A percentile compares a stretch with the other conserved stretches of the same genome.
Evolutionary conservation across 2,113 vertebrate genomes (phyloP).

Genomic region (Prolemur simus): DNA sequence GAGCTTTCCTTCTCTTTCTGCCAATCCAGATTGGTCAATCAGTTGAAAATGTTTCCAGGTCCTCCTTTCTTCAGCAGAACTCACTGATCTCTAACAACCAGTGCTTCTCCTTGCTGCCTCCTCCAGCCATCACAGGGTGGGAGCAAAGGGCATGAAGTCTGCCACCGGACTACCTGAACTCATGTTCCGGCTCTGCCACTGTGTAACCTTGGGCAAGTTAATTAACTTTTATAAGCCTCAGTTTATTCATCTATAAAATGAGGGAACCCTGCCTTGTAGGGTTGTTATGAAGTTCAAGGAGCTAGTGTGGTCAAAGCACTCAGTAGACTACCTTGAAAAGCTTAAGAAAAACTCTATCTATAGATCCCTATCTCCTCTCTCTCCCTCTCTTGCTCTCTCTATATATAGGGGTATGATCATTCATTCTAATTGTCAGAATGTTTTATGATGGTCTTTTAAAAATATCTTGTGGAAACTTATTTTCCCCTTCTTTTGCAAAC

Average conservation of each 20-base stretch:
- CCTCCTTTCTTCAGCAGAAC: background rate
- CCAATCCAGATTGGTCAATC: background rate
- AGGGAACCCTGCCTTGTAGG: background rate
- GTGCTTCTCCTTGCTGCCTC: background rate
- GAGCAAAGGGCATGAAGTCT: background rate
- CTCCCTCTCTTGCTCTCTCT: too few relatives aligned
- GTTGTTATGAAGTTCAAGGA: background rate
- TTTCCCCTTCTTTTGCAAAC: background rate
- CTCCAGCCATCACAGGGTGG: background rate
- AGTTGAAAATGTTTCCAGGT: background rate
- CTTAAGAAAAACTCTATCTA: background rate
- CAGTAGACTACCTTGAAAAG: background rate
- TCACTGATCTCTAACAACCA: background rate
- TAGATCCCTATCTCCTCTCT: background rate
- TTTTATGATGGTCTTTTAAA: background rate
- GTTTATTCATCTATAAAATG: background rate
- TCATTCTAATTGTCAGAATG: background rate
- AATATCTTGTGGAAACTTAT: background rate
- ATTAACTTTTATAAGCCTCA: background rate
- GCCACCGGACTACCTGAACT: background rate
- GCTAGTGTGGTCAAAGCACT: background rate
- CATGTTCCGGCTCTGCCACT: background rate
- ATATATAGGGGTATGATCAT: background rate
- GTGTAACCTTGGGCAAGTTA: background rate
- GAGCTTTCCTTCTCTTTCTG: background rate